Percentiles rank a stretch among this genome's conserved stretches.
phyloP scores from a whole-genome alignment of 2,888 invertebrate species.

The Catocala fraxini region DNA sequence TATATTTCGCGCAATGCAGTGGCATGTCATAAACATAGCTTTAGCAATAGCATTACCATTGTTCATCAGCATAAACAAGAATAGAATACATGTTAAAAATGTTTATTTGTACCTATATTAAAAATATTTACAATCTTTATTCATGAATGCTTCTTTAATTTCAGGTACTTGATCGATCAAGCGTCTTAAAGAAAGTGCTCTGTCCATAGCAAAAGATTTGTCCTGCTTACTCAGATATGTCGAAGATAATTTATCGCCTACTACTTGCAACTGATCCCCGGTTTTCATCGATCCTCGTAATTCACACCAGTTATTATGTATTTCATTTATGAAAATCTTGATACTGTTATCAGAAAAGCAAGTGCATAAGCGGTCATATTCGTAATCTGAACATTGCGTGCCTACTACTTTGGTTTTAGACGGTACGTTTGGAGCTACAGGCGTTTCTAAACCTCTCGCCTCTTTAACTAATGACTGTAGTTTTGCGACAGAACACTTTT shows the following conservation, averaged over 20 bases:
- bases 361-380: slow-evolving; percentile 68
- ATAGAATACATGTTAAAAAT: too few species aligned
- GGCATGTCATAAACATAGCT: too few species aligned
- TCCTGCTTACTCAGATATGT: slow-evolving; percentile 46
- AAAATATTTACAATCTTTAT: slow-evolving; percentile 28
- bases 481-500: too few species aligned
- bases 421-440: slow-evolving; percentile 37
- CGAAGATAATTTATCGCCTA: slow-evolving; percentile 52
- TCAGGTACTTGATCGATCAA: slow-evolving; percentile 61
- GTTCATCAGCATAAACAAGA: too few species aligned
- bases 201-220: slow-evolving; percentile 61
- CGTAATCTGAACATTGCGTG: slow-evolving; percentile 69
- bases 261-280: slow-evolving; percentile 40
- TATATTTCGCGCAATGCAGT: too few species aligned
- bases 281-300: slow-evolving; percentile 5
- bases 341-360: slow-evolving; percentile 71
- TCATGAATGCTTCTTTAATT: slow-evolving; percentile 70
- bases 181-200: slow-evolving; percentile 63
- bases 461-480: too few species aligned
- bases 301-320: not conserved
- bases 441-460: not conserved
- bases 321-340: not conserved
- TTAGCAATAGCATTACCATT: too few species aligned
- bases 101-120: too few species aligned
- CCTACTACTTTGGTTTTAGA: slow-evolving; percentile 61